phyloP scores from a whole-genome alignment of 2,797 vertebrate genomes.

The Malurus splendens region DNA sequence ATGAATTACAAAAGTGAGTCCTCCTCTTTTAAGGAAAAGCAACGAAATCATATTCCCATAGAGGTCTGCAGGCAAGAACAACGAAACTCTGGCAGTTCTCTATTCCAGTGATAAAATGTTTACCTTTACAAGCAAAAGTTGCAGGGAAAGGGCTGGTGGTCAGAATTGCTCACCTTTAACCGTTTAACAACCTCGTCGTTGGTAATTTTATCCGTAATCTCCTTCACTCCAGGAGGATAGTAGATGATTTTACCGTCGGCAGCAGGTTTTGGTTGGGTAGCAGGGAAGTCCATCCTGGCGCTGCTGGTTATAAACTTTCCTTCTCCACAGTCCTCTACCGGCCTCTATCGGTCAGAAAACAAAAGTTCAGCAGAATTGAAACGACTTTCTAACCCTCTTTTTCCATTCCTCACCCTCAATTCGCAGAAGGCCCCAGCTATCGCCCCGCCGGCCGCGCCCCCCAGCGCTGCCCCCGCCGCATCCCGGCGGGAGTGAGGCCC shows the following conservation, averaged over 20 bases:
- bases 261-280: conserved; percentile 83
- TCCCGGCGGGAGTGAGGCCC: neutral
- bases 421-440: conserved; percentile 41
- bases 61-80: neutral
- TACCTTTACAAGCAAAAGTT: neutral
- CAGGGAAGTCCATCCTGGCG: conserved; percentile 93
- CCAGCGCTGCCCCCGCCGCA: neutral
- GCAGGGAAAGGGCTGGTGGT: neutral
- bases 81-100: neutral
- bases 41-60: neutral
- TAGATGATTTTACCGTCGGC: conserved; percentile 89
- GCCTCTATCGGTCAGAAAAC: conserved; percentile 99
- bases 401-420: conserved; percentile 71
- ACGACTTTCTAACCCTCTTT: conserved; percentile 77
- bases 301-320: conserved; percentile 72
- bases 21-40: neutral
- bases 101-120: neutral
- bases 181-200: conserved; percentile 98
- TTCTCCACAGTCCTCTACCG: conserved; percentile 92
- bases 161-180: conserved; percentile 82
- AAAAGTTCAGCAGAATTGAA: conserved; percentile 89
- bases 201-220: conserved; percentile 97
- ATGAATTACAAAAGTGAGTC: accelerated
- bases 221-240: conserved; percentile 97
- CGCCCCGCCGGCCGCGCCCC: neutral